Percentiles rank a stretch among this genome's conserved stretches.
phyloP scores from a whole-genome alignment of 2,113 vertebrate genomes.

The Festucalex cinctus region DNA sequence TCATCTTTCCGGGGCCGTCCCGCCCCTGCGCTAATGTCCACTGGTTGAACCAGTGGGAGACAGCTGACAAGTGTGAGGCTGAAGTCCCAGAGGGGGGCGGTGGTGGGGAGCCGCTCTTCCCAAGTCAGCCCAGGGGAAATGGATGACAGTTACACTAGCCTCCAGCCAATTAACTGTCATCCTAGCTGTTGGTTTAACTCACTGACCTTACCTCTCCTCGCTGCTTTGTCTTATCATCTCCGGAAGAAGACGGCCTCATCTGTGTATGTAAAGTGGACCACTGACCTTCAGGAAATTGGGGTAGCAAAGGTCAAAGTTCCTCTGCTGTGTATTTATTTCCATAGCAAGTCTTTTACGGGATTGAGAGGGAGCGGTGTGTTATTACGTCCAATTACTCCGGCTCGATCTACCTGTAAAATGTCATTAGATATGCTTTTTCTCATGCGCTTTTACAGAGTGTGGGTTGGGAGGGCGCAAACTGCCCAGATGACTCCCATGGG shows the following conservation, averaged over 20 bases:
- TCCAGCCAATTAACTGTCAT: constrained; percentile 76
- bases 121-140: constrained; percentile 65
- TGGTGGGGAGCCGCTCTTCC: constrained; percentile 43
- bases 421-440: constrained; percentile 75
- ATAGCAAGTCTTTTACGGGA: constrained; percentile 47
- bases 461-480: constrained; percentile 21
- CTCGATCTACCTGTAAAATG: constrained; percentile 79
- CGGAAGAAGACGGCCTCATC: constrained; percentile 69
- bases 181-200: constrained; percentile 81
- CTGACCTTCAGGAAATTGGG: constrained; percentile 69
- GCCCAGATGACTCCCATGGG: constrained; percentile 60
- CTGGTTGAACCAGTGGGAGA: constrained; percentile 71
- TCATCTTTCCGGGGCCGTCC: constrained; percentile 52
- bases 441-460: constrained; percentile 61
- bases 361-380: constrained; percentile 67
- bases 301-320: constrained; percentile 73
- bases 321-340: constrained; percentile 68
- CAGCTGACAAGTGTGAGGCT: constrained; percentile 58
- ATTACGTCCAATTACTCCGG: constrained; percentile 77
- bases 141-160: constrained; percentile 76
- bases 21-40: constrained; percentile 56
- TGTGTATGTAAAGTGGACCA: constrained; percentile 75
- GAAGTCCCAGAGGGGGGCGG: constrained; percentile 36
- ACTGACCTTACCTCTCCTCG: constrained; percentile 71
- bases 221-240: constrained; percentile 77